Evolutionary conservation across 1,140 invertebrate genomes (phyloP).

Genomic region (Araneus ventricosus): DNA sequence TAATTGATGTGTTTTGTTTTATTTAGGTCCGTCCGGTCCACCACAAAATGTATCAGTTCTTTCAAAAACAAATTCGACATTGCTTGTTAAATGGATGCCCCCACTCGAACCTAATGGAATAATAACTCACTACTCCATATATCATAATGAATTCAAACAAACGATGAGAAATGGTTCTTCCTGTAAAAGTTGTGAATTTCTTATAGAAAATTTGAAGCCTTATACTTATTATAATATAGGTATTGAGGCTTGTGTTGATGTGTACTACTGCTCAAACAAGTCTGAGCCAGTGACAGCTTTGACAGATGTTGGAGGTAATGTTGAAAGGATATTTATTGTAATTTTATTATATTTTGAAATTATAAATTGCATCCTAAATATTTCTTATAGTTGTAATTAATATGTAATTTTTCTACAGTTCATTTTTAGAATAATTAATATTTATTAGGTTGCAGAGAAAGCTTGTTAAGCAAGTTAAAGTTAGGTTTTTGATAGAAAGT

Average conservation of each 20-base stretch:
- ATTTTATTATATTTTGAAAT: no score
- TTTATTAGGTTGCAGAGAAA: no score
- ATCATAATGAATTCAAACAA: constrained; percentile 79
- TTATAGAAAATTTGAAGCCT: background rate
- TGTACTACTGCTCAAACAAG: constrained; percentile 14
- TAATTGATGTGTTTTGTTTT: constrained; percentile 17
- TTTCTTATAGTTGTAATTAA: no score
- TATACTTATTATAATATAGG: constrained; percentile 38
- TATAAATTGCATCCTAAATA: no score
- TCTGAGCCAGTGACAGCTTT: background rate
- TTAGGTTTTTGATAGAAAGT: no score
- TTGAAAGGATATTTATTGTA: background rate
- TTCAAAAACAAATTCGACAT: background rate
- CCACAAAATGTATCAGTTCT: constrained; percentile 29
- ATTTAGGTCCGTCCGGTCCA: constrained; percentile 48
- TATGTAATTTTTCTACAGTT: no score
- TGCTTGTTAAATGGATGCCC: constrained; percentile 93
- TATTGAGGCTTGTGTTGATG: constrained; percentile 48
- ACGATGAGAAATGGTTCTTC: background rate
- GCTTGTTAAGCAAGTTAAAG: no score
- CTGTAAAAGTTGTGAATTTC: background rate
- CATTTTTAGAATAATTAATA: no score
- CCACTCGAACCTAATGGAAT: constrained; percentile 94
- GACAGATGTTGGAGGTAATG: constrained; percentile 64
- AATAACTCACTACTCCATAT: constrained; percentile 95